Evolutionary conservation across 2,113 vertebrate species (phyloP), one percentile per base, ranked within the genome.

Genomic region (Acanthisitta chloris): DNA sequence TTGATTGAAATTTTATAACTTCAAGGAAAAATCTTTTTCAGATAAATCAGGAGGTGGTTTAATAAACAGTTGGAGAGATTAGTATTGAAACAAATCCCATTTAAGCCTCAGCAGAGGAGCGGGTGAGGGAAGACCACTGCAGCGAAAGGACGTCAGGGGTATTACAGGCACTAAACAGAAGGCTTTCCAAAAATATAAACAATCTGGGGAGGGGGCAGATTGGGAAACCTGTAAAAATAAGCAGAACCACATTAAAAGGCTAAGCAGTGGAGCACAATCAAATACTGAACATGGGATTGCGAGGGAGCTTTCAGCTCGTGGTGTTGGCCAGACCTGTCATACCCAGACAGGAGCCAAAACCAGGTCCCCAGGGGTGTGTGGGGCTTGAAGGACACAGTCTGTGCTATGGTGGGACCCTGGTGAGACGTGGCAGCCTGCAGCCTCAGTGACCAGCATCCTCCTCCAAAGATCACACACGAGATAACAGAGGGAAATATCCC

Each of bases 1-100:
- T 96, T 96, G 96, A 97, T 97, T 97, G 97, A 96, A 95, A 94
- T 96, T 97, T 97, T 97, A 96, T 97, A 97, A 97, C 92, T 85
- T 77, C 49, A 76, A 91, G 92, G 92, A 51, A 97, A 95, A 97
- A 96, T 97, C 94, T 95, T 87, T 87, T 7, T 19, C 87, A 96
- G 97, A 97, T 97, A 97, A 97, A 97, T 95, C 64, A 62, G 88
- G 80, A 93, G 95, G 74, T 69, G 57, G 69, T 95, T 97, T 95
- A 87, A 97, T 97, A 97, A 97, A 97, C 96, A 97, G 86, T 92
- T 91, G 49, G 88, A 92, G 90, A 94, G 95, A 96, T 97, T 92
- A 94, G 91, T 76, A 93, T 88, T 74, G 94, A 96, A 97, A 91
- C 81, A 95, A 97, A 97, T 97, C 96, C 97, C 49, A 72, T 86